phyloP scores from a whole-genome alignment of 35 echinoderm and acorn worm species.

The Apostichopus parvimensis region DNA sequence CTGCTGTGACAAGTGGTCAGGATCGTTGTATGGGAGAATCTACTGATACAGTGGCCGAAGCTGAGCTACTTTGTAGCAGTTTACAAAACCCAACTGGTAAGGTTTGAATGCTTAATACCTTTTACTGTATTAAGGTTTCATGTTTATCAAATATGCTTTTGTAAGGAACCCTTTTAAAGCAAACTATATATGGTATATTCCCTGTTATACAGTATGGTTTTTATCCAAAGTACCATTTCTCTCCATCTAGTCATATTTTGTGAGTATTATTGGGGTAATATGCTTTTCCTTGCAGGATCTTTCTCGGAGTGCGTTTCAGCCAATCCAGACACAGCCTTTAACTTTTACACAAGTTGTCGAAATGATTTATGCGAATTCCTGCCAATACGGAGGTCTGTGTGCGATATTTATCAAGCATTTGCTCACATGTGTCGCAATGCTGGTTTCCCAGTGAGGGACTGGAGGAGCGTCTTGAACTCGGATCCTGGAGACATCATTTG shows the following conservation, averaged over 20 bases:
- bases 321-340: background rate
- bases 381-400: slow-evolving; percentile 6
- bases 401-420: slow-evolving; percentile 18
- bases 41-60: background rate
- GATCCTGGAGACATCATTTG: background rate
- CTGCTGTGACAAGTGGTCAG: background rate
- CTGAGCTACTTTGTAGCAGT: background rate
- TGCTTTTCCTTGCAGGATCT: background rate
- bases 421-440: slow-evolving; percentile 11
- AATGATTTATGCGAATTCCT: slow-evolving; percentile 11
- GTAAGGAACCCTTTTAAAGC: no score
- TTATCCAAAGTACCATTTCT: no score
- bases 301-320: background rate
- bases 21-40: background rate
- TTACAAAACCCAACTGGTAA: slow-evolving; percentile 3
- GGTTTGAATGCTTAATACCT: background rate
- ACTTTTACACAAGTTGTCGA: slow-evolving; percentile 9
- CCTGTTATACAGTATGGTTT: no score
- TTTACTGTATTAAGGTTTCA: background rate
- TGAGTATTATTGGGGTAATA: no score
- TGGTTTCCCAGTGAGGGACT: background rate
- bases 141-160: no score
- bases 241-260: no score
- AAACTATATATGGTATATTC: no score
- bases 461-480: background rate